These are phyloP conservation scores for Enteromius thamalakanensis DNA, from an alignment of 2,797 vertebrate genomes.

Conservation along the genomic window DNA sequence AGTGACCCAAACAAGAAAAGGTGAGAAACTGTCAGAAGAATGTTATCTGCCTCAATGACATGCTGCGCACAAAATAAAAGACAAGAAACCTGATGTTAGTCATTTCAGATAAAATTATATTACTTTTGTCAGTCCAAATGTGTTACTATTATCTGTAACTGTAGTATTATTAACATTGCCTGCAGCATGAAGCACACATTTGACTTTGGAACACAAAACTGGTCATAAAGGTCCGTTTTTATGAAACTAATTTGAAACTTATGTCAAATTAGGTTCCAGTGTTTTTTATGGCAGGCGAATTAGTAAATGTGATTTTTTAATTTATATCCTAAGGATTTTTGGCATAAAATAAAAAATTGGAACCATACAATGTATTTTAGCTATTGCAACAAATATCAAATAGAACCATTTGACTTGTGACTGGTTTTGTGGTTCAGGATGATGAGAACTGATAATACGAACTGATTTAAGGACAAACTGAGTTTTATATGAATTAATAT, in stretches of 20 bases:
- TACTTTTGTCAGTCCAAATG: neutral
- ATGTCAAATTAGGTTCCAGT: no score
- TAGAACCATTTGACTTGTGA: no score
- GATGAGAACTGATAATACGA: neutral
- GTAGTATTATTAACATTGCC: no score
- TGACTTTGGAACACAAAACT: neutral
- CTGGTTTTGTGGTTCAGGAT: no score
- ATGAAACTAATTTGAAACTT: no score
- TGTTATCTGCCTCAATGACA: neutral
- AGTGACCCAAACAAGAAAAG: neutral
- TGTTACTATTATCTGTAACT: neutral
- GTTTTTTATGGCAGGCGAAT: no score
- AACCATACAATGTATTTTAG: no score
- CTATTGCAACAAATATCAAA: no score
- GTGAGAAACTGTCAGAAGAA: constrained; percentile 37
- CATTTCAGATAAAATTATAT: neutral
- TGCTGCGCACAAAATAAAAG: neutral
- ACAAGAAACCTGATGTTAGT: neutral
- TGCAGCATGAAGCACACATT: neutral
- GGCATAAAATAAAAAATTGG: neutral
- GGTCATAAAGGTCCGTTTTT: neutral
- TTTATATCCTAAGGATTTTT: neutral
- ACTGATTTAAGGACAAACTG: neutral
- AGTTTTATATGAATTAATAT: neutral
- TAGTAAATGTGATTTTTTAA: no score